These are phyloP conservation scores for Scarus forsteni DNA, from an alignment of 2,797 vertebrate species.

Conservation along the genomic window DNA sequence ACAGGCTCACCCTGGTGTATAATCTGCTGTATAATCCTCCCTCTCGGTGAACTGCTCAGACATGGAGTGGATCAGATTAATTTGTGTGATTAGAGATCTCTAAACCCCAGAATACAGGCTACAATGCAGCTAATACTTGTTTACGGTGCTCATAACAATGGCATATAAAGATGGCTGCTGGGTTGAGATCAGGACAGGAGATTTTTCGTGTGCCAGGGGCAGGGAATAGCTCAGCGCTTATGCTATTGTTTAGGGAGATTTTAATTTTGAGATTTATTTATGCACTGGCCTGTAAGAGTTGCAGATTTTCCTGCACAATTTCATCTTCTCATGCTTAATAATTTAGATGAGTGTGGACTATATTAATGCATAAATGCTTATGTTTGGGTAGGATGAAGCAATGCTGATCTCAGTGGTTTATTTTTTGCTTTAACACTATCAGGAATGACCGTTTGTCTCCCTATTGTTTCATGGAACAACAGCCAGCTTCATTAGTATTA, in stretches of 20 bases:
- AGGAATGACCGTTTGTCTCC: not conserved
- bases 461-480: not conserved
- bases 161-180: slow-evolving; percentile 17
- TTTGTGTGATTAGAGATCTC: slow-evolving; percentile 77
- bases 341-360: not conserved
- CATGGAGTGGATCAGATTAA: slow-evolving; percentile 79
- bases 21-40: slow-evolving; percentile 78
- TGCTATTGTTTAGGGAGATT: slow-evolving; percentile 17
- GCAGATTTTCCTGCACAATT: not conserved
- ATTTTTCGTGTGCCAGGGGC: not conserved
- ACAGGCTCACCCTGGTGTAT: slow-evolving; percentile 38
- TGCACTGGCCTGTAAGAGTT: not conserved
- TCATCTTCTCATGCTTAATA: not conserved
- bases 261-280: not conserved
- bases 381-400: not conserved
- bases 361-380: not conserved
- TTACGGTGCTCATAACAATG: slow-evolving; percentile 68
- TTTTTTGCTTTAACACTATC: not conserved
- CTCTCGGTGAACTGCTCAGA: slow-evolving; percentile 69
- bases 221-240: not conserved
- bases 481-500: slow-evolving; percentile 9
- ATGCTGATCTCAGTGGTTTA: not conserved
- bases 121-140: slow-evolving; percentile 65
- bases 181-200: slow-evolving; percentile 21
- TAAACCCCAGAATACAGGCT: slow-evolving; percentile 58